Percentiles rank a stretch among this genome's conserved stretches.
These are phyloP conservation scores for Rapana venosa DNA, from an alignment of 2,888 invertebrate genomes.

Conservation along the genomic window DNA sequence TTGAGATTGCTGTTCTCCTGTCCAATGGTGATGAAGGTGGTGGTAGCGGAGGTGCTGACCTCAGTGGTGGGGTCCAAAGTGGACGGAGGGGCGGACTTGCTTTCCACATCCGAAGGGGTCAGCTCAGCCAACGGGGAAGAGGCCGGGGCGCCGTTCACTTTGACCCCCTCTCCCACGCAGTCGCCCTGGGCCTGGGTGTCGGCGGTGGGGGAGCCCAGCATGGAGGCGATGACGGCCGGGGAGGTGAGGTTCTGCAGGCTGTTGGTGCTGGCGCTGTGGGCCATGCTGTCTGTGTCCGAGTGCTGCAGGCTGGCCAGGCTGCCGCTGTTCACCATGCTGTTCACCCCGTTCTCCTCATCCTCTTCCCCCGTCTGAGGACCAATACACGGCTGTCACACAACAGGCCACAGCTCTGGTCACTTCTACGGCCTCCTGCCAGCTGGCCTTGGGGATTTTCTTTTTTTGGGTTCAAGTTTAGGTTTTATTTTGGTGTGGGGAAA, in stretches of 20 bases:
- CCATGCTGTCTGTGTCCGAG: conserved; percentile 52
- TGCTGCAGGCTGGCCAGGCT: conserved; percentile 48
- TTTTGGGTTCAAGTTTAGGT: too few species aligned
- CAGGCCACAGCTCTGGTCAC: too few species aligned
- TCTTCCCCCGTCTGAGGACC: conserved; percentile 27
- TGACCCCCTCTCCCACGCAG: conserved; percentile 27
- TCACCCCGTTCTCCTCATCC: conserved; percentile 6
- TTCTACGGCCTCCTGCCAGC: too few species aligned
- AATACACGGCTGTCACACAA: neutral
- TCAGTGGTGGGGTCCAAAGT: conserved; percentile 32
- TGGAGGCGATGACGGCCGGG: conserved; percentile 17
- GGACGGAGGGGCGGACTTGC: neutral
- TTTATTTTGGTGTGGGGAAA: too few species aligned
- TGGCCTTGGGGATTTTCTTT: too few species aligned
- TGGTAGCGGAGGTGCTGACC: conserved; percentile 13
- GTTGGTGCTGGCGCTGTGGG: conserved; percentile 58
- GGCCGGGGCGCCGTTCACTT: conserved; percentile 13
- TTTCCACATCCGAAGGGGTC: neutral
- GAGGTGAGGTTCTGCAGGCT: conserved; percentile 51
- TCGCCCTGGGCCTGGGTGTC: conserved; percentile 25
- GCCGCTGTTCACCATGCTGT: conserved; percentile 51
- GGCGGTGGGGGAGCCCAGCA: neutral
- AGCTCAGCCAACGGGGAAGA: conserved; percentile 30
- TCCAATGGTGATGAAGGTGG: conserved; percentile 53
- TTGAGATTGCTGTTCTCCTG: conserved; percentile 54